phyloP scores from a whole-genome alignment of 1,140 invertebrate species.

The honey bee (Apis mellifera) region DNA sequence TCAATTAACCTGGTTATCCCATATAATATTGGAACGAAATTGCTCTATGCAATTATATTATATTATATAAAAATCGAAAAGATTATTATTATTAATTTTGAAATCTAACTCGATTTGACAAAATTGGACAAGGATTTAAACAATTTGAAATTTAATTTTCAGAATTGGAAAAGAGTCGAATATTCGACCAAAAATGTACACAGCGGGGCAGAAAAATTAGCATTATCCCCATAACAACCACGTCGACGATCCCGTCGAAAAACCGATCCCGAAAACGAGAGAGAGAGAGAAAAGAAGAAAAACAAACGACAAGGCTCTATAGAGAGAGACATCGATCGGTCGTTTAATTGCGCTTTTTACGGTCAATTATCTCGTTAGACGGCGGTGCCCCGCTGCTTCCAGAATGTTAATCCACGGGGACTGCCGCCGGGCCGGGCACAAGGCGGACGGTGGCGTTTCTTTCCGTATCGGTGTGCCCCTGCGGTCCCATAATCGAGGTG shows the following conservation, averaged over 20 bases:
- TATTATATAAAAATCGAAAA: too few species aligned
- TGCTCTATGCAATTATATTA: too few species aligned
- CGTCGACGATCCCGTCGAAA: background rate
- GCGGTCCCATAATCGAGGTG: slow-evolving; percentile 37
- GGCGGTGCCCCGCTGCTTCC: slow-evolving; percentile 38
- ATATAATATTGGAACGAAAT: too few species aligned
- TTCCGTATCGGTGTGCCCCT: slow-evolving; percentile 13
- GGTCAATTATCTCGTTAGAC: slow-evolving; percentile 51
- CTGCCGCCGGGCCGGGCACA: background rate
- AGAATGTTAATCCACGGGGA: slow-evolving; percentile 44
- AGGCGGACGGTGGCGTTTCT: slow-evolving; percentile 31
- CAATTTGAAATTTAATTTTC: too few species aligned
- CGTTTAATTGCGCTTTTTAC: slow-evolving; percentile 50
- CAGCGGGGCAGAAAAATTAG: slow-evolving; percentile 20
- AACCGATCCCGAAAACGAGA: too few species aligned
- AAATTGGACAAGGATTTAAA: too few species aligned
- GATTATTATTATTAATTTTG: too few species aligned
- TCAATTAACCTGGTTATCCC: slow-evolving; percentile 14
- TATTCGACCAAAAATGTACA: background rate
- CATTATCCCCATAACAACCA: background rate
- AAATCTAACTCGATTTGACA: too few species aligned
- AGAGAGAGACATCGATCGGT: slow-evolving; percentile 4
- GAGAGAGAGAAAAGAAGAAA: background rate
- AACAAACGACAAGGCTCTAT: background rate
- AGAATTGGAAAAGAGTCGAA: too few species aligned